Base-by-base conservation (phyloP, 2,113 vertebrate genomes). In the Malurus cyaneus region DNA sequence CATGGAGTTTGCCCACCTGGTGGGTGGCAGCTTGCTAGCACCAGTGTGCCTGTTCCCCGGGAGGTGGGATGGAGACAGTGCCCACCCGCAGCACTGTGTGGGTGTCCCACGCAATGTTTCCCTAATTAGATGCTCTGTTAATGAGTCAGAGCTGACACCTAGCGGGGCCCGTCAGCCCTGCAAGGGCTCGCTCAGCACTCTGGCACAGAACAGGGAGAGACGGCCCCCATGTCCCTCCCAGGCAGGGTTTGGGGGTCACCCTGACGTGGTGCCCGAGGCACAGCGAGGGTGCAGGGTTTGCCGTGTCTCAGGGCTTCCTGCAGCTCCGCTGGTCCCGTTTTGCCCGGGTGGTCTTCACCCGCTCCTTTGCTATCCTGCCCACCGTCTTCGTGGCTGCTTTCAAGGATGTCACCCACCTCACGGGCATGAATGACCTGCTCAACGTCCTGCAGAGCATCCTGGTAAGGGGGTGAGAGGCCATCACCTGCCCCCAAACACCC, bases 371-470 rank as follows among this genome's bases (percentile, higher is more conserved):
- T 85, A 98, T 98, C 95, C 96, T 98, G 47, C 98, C 98, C 82
- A 98, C 98, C 0, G 28, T 98, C 56, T 87, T 98, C 0, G 96
- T 98, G 74, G 98, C 98, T 0, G 60, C 96, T 88, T 98, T 98
- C 97, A 97, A 97, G 72, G 97, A 98, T 6, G 79, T 98, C 29
- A 85, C 32, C 57, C 97, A 98, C 53, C 91, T 98, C 74, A 98
- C 98, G 0, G 93, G 96, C 61, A 97, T 98, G 96, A 98, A 98
- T 4, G 98, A 98, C 80, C 69, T 98, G 21, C 98, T 98, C 67
- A 98, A 98, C 1, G 98, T 98, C 56, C 96, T 98, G 42, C 98
- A 98, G 95, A 98, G 98, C 85, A 93, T 98, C 50, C 93, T 98
- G 98, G 98, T 98, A 95, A 98, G 89, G 11, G 4, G 28, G 9